A percentile compares a stretch with the other conserved stretches of the same genome.
Conservation (phyloP, 2,113 vertebrate genomes). For the Phyllopteryx taeniolatus region DNA sequence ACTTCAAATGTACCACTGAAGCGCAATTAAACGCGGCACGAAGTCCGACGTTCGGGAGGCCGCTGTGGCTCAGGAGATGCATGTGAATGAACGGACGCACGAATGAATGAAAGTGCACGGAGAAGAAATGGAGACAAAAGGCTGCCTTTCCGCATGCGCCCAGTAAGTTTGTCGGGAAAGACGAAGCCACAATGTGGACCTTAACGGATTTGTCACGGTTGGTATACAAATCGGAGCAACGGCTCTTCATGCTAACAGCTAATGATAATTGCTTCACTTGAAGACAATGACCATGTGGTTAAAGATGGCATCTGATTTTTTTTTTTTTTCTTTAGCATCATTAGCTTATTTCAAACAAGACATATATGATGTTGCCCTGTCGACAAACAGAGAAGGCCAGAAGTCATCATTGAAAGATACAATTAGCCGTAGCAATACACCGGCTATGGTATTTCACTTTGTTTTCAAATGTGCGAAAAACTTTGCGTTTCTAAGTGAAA, state of each 20-base stretch:
- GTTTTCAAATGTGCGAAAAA: no score
- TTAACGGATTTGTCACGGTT: constrained; percentile 71
- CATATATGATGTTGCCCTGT: not conserved
- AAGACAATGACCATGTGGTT: no score
- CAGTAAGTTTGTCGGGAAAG: constrained; percentile 69
- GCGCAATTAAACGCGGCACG: not conserved
- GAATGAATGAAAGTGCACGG: constrained; percentile 18
- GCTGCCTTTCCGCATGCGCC: constrained; percentile 63
- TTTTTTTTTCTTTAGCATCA: not conserved
- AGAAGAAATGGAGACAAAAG: constrained; percentile 22
- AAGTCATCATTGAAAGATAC: not conserved
- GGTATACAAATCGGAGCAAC: constrained; percentile 65
- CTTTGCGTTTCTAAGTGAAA: no score
- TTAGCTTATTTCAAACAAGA: not conserved
- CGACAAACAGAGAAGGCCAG: not conserved
- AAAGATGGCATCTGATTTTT: no score
- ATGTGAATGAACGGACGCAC: constrained; percentile 24
- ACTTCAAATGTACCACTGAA: not conserved
- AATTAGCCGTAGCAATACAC: no score
- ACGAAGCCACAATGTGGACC: constrained; percentile 59
- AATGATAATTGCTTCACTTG: no score
- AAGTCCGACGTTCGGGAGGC: constrained; percentile 31
- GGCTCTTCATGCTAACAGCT: constrained; percentile 19
- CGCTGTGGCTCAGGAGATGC: constrained; percentile 15
- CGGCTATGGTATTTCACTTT: no score